Evolutionary conservation across 2,888 invertebrate genomes (phyloP).

Genomic region (Mythimna lalbum): DNA sequence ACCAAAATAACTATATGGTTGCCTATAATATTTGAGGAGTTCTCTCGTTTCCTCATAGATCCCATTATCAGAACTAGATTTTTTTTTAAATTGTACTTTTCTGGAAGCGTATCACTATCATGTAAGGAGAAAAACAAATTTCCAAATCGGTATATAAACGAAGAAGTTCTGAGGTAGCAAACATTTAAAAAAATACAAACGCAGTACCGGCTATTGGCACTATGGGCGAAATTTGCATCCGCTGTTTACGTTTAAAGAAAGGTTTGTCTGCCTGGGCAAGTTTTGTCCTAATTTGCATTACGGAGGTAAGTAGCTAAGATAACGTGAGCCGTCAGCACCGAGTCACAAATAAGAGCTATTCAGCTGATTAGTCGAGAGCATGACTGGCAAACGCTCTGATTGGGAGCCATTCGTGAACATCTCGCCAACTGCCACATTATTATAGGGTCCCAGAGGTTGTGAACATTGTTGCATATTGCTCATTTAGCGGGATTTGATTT

Average conservation of each 20-base stretch:
- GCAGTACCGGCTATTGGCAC: too few species aligned
- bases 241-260: not conserved
- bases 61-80: too few species aligned
- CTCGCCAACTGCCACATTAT: constrained; percentile 54
- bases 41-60: too few species aligned
- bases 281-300: constrained; percentile 24
- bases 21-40: too few species aligned
- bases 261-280: not conserved
- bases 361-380: constrained; percentile 68
- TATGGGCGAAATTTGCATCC: not conserved
- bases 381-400: constrained; percentile 70
- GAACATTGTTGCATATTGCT: constrained; percentile 43
- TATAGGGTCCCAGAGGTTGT: constrained; percentile 65
- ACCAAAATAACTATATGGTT: too few species aligned
- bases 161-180: too few species aligned
- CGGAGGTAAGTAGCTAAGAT: constrained; percentile 29
- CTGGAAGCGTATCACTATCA: too few species aligned
- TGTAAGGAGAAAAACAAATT: too few species aligned
- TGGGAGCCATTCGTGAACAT: constrained; percentile 65
- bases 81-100: too few species aligned
- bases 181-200: too few species aligned
- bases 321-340: constrained; percentile 36
- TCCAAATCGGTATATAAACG: too few species aligned
- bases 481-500: constrained; percentile 20
- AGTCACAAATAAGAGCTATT: constrained; percentile 55